phyloP scores from a whole-genome alignment of 2,888 invertebrate genomes.

The Ichneumoninae sp. region DNA sequence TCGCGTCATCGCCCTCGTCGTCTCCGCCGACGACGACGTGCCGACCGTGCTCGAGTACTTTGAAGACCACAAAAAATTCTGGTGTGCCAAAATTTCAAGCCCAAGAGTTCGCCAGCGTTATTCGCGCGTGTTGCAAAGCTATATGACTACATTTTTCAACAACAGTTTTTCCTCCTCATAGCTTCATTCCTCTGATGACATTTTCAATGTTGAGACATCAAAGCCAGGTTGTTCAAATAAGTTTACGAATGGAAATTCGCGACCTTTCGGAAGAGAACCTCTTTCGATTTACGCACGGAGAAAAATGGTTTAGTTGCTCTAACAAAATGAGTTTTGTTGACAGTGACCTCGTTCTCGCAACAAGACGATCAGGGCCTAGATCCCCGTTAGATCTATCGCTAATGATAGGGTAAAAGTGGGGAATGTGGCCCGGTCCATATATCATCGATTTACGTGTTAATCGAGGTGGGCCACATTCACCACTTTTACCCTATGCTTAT shows the following conservation, averaged over 20 bases:
- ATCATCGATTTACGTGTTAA: too few relatives aligned
- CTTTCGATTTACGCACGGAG: too few relatives aligned
- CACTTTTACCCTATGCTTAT: too few relatives aligned
- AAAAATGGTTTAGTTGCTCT: too few relatives aligned
- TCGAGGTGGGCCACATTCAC: too few relatives aligned
- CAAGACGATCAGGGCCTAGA: too few relatives aligned
- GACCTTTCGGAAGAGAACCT: too few relatives aligned
- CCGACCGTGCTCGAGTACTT: conserved; percentile 1
- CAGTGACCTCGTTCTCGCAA: too few relatives aligned
- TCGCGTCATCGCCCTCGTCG: background rate
- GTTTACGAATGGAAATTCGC: background rate
- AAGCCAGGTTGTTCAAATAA: background rate
- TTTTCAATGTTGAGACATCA: background rate
- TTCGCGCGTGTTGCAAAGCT: background rate
- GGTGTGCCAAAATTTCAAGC: conserved; percentile 7
- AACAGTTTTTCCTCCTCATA: background rate
- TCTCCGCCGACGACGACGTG: background rate
- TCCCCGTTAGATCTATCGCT: too few relatives aligned
- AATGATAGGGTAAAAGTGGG: too few relatives aligned
- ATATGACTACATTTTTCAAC: background rate
- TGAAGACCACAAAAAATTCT: background rate
- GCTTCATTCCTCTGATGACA: background rate
- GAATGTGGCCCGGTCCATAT: too few relatives aligned
- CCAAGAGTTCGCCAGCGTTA: background rate
- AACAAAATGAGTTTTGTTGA: too few relatives aligned